Base-by-base conservation (phyloP, 2,797 vertebrate species). In the Myoxocephalus aenaeus region DNA sequence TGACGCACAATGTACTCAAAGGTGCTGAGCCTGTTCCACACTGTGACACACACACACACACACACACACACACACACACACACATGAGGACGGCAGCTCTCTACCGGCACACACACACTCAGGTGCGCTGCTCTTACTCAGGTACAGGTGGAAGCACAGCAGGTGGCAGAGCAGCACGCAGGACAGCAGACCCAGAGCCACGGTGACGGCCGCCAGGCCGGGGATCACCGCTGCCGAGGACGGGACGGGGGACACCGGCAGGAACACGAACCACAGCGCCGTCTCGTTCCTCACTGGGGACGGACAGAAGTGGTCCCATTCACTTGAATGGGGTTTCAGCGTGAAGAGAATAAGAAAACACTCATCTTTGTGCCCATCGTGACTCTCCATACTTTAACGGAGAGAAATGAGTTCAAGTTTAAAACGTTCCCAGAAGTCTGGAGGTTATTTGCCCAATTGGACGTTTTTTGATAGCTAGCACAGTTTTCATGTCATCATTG, bases 1-100 rank as follows among this genome's bases (percentile, higher is more conserved):
- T 98, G 97, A 36, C 96, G 95, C 79, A 98, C 95, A 9, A 99
- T 97, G 91, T 99, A 99, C 86, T 99, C 97, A 1, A 97, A 99
- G 0, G 98, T 99, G 66, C 96, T 98, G 80, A 99, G 93, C 75
- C 96, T 96, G 94, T 98, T 93, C 92, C 93, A 92, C 90, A 93
- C 92, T 93, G 65, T 0, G 6, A 59, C 27, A 57, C 54, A 38
- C 17, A 58, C 40, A 40, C 40, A 40, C 40, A 40, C 56, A 57
- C 7, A 56, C 53, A 56, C 13, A 27, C 53, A 10, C n/a, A 22
- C 20, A 22, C 3, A 22, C 34, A 57, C 7, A 56, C 53, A 56
- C 13, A 27, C 53, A 29, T 27, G 25, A 56, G 14, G 53, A 56
- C 11, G 18, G 2, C 5, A 1, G 22, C 51, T 25, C 48, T 51